Evolutionary conservation across 2,888 invertebrate species (phyloP), one percentile per base, ranked within the genome.

Genomic region (Mechanitis mazaeus): DNA sequence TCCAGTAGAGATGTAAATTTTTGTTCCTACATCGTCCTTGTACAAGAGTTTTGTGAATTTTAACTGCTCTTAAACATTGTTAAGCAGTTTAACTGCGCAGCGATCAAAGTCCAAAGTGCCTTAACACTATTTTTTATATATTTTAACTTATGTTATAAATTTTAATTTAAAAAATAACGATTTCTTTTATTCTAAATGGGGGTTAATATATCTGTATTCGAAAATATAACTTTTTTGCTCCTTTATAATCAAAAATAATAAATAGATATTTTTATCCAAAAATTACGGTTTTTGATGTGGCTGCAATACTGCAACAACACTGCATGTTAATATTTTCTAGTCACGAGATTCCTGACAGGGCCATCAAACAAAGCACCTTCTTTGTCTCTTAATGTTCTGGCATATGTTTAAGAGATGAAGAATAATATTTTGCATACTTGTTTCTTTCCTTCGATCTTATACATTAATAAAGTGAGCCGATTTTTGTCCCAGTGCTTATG

Each of bases 331-430:
- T 54, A 45, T 33, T 56, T 31, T 53, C 42, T 35, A 55, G 47
- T 54, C 58, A 65, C 47, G 59, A 58, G n/a, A 56, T 55, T 45
- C 58, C 47, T 60, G 58, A 60, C 57, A 45, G 35, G 64, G 28
- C 65, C 64, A 38, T 61, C 59, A 64, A 58, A 57, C 38, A 54
- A 61, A 65, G 63, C 53, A 58, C 28, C 59, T 47, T n/a, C 54
- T 63, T 63, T 9, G 33, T 35, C 5, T 38, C 31, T 9, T 9
- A 9, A 42, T 9, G 9, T 42, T 9, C 42, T 42, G 6, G 42
- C 5, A 35, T 35, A 35, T 35, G 50, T 55, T 59, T 31, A 45
- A 54, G 6, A 33, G 7, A 28, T 20, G 33, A 58, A 58, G 46
- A 55, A 3, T 47, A 42, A 35, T 45, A 56, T 58, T 60, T 60